Conservation (phyloP, 2,888 invertebrate species). For the Pseudococcus jackbeardsleyi region DNA sequence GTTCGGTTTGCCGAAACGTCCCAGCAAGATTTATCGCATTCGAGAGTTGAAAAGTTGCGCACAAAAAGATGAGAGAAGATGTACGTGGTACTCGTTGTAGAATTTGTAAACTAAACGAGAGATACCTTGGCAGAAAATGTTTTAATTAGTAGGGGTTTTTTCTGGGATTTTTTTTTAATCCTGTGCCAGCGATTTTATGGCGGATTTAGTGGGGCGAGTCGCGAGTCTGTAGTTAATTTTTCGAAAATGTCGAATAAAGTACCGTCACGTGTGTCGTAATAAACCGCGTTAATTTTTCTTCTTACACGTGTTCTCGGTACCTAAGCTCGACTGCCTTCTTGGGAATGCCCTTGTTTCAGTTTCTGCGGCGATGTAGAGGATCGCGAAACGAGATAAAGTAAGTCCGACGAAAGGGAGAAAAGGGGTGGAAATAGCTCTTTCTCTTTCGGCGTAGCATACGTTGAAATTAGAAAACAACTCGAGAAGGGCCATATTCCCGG, state of each 20-base stretch:
- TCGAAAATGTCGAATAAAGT: constrained; percentile 8
- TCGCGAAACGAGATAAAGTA: not conserved
- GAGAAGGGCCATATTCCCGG: not conserved
- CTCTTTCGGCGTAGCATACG: not conserved
- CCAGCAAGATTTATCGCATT: not conserved
- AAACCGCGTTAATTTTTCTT: constrained; percentile 28
- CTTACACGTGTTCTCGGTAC: not conserved
- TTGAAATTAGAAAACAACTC: constrained; percentile 14
- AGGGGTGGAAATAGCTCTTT: not conserved
- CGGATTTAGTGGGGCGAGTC: not conserved
- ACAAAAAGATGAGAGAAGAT: not conserved
- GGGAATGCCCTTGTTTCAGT: not conserved
- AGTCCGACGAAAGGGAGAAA: not conserved
- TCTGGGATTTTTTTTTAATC: not conserved
- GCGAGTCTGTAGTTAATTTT: not conserved
- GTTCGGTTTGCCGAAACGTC: not conserved
- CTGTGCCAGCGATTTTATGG: not conserved
- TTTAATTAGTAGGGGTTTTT: not conserved
- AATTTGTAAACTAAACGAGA: not conserved
- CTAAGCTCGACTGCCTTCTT: not conserved
- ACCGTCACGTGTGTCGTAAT: constrained; percentile 12
- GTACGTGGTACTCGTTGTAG: not conserved
- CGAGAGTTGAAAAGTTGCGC: constrained; percentile 11
- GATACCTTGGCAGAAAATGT: not conserved
- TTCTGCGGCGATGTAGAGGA: not conserved